phyloP scores from a whole-genome alignment of 2,113 vertebrate species.

The Danionella cerebrum region DNA sequence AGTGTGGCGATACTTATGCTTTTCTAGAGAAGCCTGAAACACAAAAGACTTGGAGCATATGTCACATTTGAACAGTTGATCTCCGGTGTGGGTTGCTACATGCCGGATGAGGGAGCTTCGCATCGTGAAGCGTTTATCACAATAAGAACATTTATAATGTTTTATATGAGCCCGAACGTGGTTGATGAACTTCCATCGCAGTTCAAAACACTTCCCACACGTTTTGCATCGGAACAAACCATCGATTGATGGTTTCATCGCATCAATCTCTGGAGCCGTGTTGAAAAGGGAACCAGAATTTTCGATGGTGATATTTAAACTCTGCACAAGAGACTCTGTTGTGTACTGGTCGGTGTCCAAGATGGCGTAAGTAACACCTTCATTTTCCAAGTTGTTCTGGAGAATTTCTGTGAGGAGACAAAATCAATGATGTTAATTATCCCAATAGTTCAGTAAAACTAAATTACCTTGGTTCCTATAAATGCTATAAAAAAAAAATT shows the following conservation, averaged over 20 bases:
- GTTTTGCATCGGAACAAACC: constrained; percentile 37
- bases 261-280: neutral
- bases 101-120: constrained; percentile 37
- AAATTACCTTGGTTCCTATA: neutral
- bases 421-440: neutral
- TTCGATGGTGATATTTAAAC: neutral
- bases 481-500: too few species aligned
- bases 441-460: neutral
- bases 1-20: constrained; percentile 45
- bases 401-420: neutral
- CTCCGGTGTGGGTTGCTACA: constrained; percentile 37
- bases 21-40: constrained; percentile 36
- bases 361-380: neutral
- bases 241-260: neutral
- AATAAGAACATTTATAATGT: constrained; percentile 45
- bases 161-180: constrained; percentile 46
- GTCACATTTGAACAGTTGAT: constrained; percentile 41
- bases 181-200: constrained; percentile 43
- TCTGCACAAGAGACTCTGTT: neutral
- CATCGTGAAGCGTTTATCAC: constrained; percentile 44
- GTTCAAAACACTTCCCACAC: constrained; percentile 46
- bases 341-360: neutral
- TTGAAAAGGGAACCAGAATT: neutral
- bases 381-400: neutral
- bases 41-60: constrained; percentile 47